Percentiles rank a stretch among this genome's conserved stretches.
phyloP scores from a whole-genome alignment of 2,888 invertebrate species.

The Lumbricus terrestris region DNA sequence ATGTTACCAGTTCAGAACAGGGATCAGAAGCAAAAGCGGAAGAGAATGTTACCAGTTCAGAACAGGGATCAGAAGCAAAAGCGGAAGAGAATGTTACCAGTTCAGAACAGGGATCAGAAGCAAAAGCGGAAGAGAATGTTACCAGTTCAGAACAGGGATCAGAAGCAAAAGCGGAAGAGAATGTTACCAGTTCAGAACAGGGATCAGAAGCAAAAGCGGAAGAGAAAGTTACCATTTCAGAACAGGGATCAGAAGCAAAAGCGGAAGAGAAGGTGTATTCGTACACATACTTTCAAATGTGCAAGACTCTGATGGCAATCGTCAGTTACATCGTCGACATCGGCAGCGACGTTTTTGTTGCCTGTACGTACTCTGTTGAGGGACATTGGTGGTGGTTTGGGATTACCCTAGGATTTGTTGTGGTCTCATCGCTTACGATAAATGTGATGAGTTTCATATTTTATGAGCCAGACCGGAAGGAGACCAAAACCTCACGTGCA shows the following conservation, averaged over 20 bases:
- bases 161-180: neutral
- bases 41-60: neutral
- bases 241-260: neutral
- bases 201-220: neutral
- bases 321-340: conserved; percentile 35
- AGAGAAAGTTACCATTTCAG: neutral
- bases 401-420: conserved; percentile 46
- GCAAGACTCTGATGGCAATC: conserved; percentile 24
- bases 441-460: conserved; percentile 46
- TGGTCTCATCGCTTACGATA: conserved; percentile 48
- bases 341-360: conserved; percentile 47
- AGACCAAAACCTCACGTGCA: conserved; percentile 24
- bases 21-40: neutral
- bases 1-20: too few species aligned
- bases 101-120: neutral
- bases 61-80: neutral
- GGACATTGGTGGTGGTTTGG: conserved; percentile 48
- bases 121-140: neutral
- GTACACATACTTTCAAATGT: conserved; percentile 23
- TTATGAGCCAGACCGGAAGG: conserved; percentile 34
- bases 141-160: too few species aligned
- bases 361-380: conserved; percentile 43
- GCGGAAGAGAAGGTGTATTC: neutral
- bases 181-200: too few species aligned
- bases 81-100: neutral